phyloP scores from a whole-genome alignment of 2,797 vertebrate species.

The Octomys mimax region DNA sequence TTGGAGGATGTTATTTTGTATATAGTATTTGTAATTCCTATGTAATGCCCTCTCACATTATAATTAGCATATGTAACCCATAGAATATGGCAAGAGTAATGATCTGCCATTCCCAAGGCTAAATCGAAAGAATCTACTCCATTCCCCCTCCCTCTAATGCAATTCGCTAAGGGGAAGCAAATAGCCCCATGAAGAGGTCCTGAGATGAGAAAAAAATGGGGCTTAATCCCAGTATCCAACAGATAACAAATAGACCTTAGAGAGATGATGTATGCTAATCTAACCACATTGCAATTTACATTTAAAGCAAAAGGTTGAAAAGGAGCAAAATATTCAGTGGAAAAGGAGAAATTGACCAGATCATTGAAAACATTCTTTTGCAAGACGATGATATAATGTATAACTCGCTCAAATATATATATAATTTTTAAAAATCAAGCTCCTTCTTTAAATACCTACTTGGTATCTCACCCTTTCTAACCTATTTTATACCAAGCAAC shows the following conservation, averaged over 20 bases:
- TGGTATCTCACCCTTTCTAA: constrained; percentile 79
- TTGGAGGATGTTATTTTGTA: too few species aligned
- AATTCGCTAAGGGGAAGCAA: neutral
- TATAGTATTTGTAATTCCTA: neutral
- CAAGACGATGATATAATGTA: constrained; percentile 47
- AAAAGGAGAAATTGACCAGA: constrained; percentile 72
- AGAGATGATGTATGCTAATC: constrained; percentile 26
- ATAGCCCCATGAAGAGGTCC: neutral
- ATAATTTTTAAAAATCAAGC: constrained; percentile 46
- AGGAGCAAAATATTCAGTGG: constrained; percentile 31
- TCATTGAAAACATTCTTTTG: constrained; percentile 48
- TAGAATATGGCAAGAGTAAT: neutral
- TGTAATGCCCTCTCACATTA: neutral
- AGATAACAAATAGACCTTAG: constrained; percentile 39
- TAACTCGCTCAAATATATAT: constrained; percentile 52
- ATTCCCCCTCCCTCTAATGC: neutral
- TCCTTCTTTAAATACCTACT: constrained; percentile 68
- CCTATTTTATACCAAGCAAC: constrained; percentile 79
- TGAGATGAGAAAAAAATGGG: neutral
- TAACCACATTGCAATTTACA: constrained; percentile 24
- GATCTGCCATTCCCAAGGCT: neutral
- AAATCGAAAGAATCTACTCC: neutral
- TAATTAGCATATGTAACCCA: neutral
- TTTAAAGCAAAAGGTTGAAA: constrained; percentile 36
- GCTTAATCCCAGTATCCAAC: constrained; percentile 33